Percentiles rank a stretch among this genome's conserved stretches.
Evolutionary conservation across 1,140 invertebrate genomes (phyloP).

Genomic region (Drosophila sproati): DNA sequence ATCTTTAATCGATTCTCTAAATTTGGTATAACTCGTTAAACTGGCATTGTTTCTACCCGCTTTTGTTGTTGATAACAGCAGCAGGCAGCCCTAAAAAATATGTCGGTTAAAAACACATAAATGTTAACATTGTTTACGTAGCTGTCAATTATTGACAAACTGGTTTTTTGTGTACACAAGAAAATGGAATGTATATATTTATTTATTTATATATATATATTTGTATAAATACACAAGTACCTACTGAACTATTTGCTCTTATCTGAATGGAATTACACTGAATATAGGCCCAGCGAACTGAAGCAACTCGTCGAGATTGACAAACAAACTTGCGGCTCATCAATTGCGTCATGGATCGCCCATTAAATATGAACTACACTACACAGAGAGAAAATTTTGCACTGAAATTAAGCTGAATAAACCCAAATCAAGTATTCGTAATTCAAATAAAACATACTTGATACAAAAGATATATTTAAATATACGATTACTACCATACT

Average conservation of each 20-base stretch:
- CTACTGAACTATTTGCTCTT: constrained; percentile 43
- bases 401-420: neutral
- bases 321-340: constrained; percentile 43
- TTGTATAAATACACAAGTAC: neutral
- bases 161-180: constrained; percentile 32
- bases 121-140: constrained; percentile 70
- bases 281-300: neutral
- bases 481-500: neutral
- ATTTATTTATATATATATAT: constrained; percentile 25
- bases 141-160: constrained; percentile 80
- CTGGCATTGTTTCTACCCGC: neutral
- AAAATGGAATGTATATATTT: constrained; percentile 6
- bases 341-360: constrained; percentile 59
- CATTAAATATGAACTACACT: constrained; percentile 9
- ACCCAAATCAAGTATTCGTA: constrained; percentile 19
- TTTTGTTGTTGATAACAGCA: constrained; percentile 35
- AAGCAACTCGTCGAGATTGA: constrained; percentile 23
- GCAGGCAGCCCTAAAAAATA: neutral
- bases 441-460: constrained; percentile 27
- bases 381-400: no score
- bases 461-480: constrained; percentile 14
- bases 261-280: constrained; percentile 49
- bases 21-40: constrained; percentile 9
- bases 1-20: constrained; percentile 1
- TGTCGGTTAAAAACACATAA: constrained; percentile 46